A percentile compares a stretch with the other conserved stretches of the same genome.
These are phyloP conservation scores for Philereme transversata DNA, from an alignment of 2,888 invertebrate genomes.

Conservation along the genomic window DNA sequence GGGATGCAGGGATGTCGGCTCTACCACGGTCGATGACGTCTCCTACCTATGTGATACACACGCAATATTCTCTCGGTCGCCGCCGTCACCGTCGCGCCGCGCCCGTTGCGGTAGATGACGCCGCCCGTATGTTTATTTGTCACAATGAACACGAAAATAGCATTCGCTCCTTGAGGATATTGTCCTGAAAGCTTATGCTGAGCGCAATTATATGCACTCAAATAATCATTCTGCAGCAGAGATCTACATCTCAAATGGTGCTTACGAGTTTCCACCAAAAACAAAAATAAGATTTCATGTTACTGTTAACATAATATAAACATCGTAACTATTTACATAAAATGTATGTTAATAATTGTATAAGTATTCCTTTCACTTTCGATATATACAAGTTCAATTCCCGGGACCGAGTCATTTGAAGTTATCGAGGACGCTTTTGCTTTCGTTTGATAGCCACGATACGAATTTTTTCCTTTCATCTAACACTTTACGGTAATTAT, in stretches of 20 bases:
- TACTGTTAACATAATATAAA: background rate
- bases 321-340: constrained; percentile 34
- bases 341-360: constrained; percentile 48
- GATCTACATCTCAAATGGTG: background rate
- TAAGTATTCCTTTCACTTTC: constrained; percentile 71
- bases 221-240: too few relatives aligned
- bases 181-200: constrained; percentile 42
- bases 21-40: constrained; percentile 65
- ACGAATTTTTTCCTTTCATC: constrained; percentile 37
- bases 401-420: constrained; percentile 66
- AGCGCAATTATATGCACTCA: constrained; percentile 8
- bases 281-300: constrained; percentile 6
- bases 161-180: constrained; percentile 53
- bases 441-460: constrained; percentile 61
- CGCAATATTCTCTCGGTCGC: constrained; percentile 51
- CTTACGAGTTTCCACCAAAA: constrained; percentile 2
- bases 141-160: constrained; percentile 74
- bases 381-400: constrained; percentile 64
- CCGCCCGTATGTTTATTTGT: constrained; percentile 68
- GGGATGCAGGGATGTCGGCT: constrained; percentile 79
- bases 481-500: constrained; percentile 9
- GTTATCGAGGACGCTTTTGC: constrained; percentile 70
- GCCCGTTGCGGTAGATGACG: constrained; percentile 57
- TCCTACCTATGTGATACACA: constrained; percentile 55
- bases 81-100: constrained; percentile 39